A percentile compares a stretch with the other conserved stretches of the same genome.
phyloP scores from a whole-genome alignment of 2,797 vertebrate species.

The Muscicapa striata region DNA sequence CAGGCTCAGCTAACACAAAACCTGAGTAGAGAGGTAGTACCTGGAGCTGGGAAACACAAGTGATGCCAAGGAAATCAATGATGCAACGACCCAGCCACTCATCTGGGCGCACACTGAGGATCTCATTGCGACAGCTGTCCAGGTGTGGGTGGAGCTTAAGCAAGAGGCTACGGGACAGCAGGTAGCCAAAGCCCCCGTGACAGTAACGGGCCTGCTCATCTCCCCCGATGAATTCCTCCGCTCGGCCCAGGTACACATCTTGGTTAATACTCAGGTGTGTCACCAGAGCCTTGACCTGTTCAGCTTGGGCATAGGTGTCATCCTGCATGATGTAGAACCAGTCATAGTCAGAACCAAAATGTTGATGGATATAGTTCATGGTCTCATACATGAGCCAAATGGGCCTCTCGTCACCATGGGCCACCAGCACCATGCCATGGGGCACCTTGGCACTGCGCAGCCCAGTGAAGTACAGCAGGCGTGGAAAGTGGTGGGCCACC shows the following conservation, averaged over 20 bases:
- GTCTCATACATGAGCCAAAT: conserved; percentile 99
- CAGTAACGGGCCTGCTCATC: conserved; percentile 93
- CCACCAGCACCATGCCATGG: conserved; percentile 90
- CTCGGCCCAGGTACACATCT: conserved; percentile 92
- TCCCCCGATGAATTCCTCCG: conserved; percentile 94
- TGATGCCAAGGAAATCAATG: conserved; percentile 91
- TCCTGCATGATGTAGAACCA: conserved; percentile 97
- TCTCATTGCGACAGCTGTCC: conserved; percentile 93
- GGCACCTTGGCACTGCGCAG: conserved; percentile 88
- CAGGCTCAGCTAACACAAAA: neutral
- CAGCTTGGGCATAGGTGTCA: conserved; percentile 91
- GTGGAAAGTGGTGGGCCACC: conserved; percentile 90
- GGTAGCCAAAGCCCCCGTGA: conserved; percentile 93
- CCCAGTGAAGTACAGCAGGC: conserved; percentile 92
- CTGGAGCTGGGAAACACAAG: conserved; percentile 90
- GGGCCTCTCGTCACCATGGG: conserved; percentile 92
- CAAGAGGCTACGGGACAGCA: conserved; percentile 92
- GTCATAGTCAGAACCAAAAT: conserved; percentile 91
- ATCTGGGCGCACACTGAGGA: conserved; percentile 92
- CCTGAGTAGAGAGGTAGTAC: conserved; percentile 65
- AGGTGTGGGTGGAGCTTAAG: conserved; percentile 88
- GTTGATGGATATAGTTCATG: conserved; percentile 88
- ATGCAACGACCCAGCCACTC: conserved; percentile 98
- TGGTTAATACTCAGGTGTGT: conserved; percentile 91
- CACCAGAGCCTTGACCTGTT: conserved; percentile 87